Conservation (phyloP, 2,113 vertebrate species). For the Etheostoma cragini region DNA sequence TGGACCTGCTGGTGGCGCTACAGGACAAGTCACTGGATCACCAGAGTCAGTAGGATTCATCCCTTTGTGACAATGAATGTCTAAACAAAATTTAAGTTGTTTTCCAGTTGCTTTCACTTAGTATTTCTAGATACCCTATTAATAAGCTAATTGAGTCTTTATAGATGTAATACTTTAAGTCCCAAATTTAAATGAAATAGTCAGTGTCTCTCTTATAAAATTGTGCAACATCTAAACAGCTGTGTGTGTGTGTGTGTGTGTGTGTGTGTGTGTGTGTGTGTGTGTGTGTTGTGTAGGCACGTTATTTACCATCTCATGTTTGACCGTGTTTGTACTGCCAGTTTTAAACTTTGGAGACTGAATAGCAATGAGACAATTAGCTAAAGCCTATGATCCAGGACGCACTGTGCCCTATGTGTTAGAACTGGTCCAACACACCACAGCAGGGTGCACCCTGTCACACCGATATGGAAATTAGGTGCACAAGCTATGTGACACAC, state of each 20-base stretch:
- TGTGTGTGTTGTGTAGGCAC: too few species aligned
- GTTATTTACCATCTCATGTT: too few species aligned
- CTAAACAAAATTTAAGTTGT: not conserved
- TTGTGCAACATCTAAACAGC: not conserved
- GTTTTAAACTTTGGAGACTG: slow-evolving; percentile 29
- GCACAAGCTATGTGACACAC: not conserved
- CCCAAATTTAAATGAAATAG: not conserved
- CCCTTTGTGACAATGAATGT: not conserved
- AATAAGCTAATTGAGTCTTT: not conserved
- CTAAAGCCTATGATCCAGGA: slow-evolving; percentile 56
- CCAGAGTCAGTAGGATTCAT: not conserved
- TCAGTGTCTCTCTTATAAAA: not conserved
- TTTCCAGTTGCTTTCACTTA: not conserved
- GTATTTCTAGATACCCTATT: not conserved
- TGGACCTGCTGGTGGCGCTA: too few species aligned
- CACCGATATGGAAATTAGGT: slow-evolving; percentile 36
- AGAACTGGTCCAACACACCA: slow-evolving; percentile 32
- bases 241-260: not conserved
- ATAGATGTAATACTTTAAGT: not conserved
- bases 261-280: not conserved
- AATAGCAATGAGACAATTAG: slow-evolving; percentile 63
- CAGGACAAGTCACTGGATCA: not conserved
- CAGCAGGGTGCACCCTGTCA: slow-evolving; percentile 41
- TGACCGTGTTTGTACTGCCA: not conserved
- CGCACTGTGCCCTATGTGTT: slow-evolving; percentile 39